Evolutionary conservation across 2,888 invertebrate species (phyloP).

Genomic region (Lasioglossum lativentre): DNA sequence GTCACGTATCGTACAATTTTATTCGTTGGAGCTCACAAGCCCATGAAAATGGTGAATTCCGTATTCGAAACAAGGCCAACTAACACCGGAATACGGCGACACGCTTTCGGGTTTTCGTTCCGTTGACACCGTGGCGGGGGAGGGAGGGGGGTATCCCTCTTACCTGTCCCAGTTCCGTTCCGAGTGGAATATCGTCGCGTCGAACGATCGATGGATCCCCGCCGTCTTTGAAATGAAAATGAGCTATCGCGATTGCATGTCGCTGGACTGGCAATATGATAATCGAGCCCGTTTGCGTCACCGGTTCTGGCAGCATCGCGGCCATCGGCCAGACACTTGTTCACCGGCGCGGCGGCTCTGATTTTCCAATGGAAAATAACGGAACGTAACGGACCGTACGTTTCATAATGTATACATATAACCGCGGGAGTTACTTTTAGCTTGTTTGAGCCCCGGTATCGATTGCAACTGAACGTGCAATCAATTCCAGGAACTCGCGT

Average conservation of each 20-base stretch:
- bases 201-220: slow-evolving; percentile 1
- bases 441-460: slow-evolving; percentile 9
- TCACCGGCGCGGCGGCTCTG: neutral
- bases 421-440: neutral
- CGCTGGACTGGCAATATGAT: slow-evolving; percentile 9
- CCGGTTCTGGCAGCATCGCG: neutral
- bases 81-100: neutral
- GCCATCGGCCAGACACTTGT: neutral
- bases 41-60: slow-evolving; percentile 3
- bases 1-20: neutral
- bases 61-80: neutral
- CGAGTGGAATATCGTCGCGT: neutral
- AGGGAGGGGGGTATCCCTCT: neutral
- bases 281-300: neutral
- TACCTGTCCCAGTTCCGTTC: slow-evolving; percentile 12
- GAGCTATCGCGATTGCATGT: slow-evolving; percentile 10
- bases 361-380: slow-evolving; percentile 3
- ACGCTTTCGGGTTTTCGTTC: slow-evolving; percentile 7
- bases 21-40: slow-evolving; percentile 15
- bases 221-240: slow-evolving; percentile 21
- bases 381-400: neutral
- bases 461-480: slow-evolving; percentile 37
- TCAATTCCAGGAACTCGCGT: slow-evolving; percentile 46
- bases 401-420: slow-evolving; percentile 3
- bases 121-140: neutral